These are phyloP conservation scores for Phyllostomus discolor DNA, from an alignment of 2,113 vertebrate species.

Conservation along the genomic window DNA sequence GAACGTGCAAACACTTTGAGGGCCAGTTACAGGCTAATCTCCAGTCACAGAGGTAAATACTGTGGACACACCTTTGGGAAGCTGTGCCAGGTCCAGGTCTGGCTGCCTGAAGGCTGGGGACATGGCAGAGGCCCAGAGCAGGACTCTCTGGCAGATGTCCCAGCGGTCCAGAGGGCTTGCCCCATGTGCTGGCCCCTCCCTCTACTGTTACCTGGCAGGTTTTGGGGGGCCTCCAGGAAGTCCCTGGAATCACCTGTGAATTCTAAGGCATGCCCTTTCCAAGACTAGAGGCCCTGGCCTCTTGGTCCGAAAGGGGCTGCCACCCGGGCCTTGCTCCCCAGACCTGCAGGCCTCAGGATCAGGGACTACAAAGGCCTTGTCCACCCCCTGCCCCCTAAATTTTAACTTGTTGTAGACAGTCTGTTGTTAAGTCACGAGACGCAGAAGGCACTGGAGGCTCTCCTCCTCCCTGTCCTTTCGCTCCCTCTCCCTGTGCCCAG, in stretches of 20 bases:
- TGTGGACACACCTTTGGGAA: background rate
- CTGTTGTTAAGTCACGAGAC: background rate
- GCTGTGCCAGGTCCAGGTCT: background rate
- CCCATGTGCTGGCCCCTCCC: background rate
- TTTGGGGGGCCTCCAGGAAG: background rate
- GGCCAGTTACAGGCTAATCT: background rate
- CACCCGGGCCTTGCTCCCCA: too few relatives aligned
- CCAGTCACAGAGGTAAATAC: background rate
- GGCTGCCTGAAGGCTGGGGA: too few relatives aligned
- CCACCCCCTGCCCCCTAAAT: background rate
- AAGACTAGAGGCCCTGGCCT: too few relatives aligned
- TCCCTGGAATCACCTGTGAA: background rate
- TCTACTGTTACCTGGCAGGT: background rate
- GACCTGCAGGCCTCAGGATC: rapidly evolving
- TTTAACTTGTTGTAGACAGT: background rate
- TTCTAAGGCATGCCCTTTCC: background rate
- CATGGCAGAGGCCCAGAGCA: rapidly evolving
- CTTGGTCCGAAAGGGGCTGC: background rate
- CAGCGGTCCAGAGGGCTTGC: background rate
- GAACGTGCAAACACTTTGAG: background rate
- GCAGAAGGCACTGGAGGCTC: too few relatives aligned
- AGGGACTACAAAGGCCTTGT: background rate
- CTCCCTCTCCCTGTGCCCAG: background rate
- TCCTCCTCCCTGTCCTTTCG: rapidly evolving
- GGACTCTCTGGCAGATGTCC: background rate